phyloP scores from a whole-genome alignment of 2,888 invertebrate genomes.

The Cephus rjabovi region DNA sequence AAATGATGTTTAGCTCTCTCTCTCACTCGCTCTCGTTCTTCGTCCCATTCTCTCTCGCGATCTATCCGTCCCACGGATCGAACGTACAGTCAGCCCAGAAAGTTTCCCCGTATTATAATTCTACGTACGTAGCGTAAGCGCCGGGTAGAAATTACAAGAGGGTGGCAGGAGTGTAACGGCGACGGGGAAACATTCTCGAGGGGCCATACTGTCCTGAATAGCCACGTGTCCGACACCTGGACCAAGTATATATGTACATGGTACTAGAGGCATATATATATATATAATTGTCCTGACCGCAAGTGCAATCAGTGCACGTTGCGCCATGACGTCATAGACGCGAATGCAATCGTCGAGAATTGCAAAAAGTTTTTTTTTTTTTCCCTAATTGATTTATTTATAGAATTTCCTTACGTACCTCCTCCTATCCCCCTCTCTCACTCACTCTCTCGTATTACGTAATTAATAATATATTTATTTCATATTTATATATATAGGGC shows the following conservation, averaged over 20 bases:
- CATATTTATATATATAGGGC: slow-evolving; percentile 18
- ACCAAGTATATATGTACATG: slow-evolving; percentile 5
- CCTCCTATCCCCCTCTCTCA: not conserved
- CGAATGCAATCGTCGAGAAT: slow-evolving; percentile 22
- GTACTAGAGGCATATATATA: slow-evolving; percentile 18
- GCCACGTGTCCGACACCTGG: not conserved
- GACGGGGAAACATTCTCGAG: not conserved
- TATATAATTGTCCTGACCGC: not conserved
- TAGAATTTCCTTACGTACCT: slow-evolving; percentile 17
- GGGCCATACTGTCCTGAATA: not conserved
- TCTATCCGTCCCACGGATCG: slow-evolving; percentile 4
- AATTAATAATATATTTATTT: slow-evolving; percentile 6
- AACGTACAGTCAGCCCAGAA: not conserved
- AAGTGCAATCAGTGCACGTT: not conserved
- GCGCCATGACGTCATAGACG: not conserved
- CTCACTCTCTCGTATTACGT: not conserved
- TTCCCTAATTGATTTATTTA: slow-evolving; percentile 30
- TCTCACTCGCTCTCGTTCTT: slow-evolving; percentile 14
- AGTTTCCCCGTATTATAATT: not conserved
- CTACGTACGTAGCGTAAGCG: not conserved
- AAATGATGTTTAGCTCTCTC: slow-evolving; percentile 10
- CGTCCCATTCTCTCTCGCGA: not conserved
- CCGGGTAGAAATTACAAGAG: not conserved
- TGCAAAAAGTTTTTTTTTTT: slow-evolving; percentile 27
- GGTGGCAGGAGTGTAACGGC: not conserved